Base-by-base conservation (phyloP, 2,888 invertebrate genomes). In the Acanthosepion esculentum region DNA sequence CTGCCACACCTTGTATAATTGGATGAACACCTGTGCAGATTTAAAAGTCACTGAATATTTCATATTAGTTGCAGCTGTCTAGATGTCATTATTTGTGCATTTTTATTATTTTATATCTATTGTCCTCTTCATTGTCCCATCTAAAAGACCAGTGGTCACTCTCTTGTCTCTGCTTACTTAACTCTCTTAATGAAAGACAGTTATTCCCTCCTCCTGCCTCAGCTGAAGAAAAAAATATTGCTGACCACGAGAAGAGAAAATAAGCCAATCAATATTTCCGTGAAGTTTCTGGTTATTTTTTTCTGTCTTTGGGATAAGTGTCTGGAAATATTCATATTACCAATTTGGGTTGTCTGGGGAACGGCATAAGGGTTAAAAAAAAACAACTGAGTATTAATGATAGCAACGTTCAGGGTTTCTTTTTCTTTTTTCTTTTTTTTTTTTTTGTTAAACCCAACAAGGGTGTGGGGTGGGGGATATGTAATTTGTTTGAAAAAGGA, bases 261-360 rank as follows among this genome's bases (percentile, higher is more conserved):
- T 33, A n/a, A 78, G 78, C n/a, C 15, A 78, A 15, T 78, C 78
- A n/a, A 33, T 78, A 78, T 78, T 78, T 78, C 78, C 78, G 78
- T 78, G 5, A 78, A 78, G 29, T 78, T 18, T 33, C n/a, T 59
- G 59, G 23, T 23, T 59, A 59, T 59, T 59, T 59, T 59, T 59
- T 23, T 59, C 20, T 33, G 10, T 78, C 33, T 78, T 78, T 78
- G 78, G 78, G 33, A 78, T 78, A 78, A 78, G 78, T 78, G 78
- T 33, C 78, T n/a, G 78, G 78, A 78, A 78, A 78, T n/a, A 78
- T 78, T 78, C 78, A n/a, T 78, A n/a, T 78, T 78, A 78, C 78
- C n/a, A n/a, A 78, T 78, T 78, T 33, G 12, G n/a, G n/a, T 33
- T 78, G 78, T 78, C 78, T 78, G 33, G 78, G 18, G n/a, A 78